A percentile compares a stretch with the other conserved stretches of the same genome.
phyloP scores from a whole-genome alignment of 2,888 invertebrate genomes.

The Nymphalis c-album region DNA sequence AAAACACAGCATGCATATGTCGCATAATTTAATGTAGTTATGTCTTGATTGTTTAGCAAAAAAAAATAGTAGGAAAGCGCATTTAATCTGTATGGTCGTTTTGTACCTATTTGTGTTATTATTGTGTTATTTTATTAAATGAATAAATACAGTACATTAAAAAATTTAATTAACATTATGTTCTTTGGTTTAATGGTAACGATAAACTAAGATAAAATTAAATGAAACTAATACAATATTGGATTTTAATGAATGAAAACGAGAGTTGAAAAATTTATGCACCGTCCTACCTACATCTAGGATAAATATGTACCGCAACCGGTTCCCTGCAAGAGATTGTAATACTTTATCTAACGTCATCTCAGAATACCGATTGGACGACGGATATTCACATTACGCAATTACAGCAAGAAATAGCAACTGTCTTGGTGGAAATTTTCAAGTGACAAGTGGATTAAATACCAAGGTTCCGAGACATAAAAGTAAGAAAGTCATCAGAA shows the following conservation, averaged over 20 bases:
- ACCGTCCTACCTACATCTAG: constrained; percentile 9
- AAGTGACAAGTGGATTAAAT: constrained; percentile 31
- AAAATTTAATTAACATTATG: no score
- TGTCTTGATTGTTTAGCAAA: no score
- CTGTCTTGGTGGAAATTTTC: constrained; percentile 54
- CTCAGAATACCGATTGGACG: constrained; percentile 38
- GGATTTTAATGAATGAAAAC: background rate
- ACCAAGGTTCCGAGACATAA: constrained; percentile 17
- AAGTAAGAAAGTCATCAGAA: constrained; percentile 25
- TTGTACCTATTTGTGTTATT: no score
- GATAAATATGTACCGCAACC: constrained; percentile 24
- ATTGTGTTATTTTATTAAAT: no score
- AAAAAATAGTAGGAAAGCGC: no score
- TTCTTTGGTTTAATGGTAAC: no score
- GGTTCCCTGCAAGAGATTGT: constrained; percentile 26
- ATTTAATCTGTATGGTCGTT: accelerated
- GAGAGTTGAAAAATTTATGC: background rate
- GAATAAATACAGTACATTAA: no score
- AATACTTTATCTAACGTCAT: constrained; percentile 35
- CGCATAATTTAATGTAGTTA: no score
- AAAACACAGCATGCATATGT: no score
- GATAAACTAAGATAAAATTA: background rate
- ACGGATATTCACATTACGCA: constrained; percentile 53
- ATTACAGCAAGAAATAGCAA: constrained; percentile 57
- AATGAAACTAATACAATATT: background rate